Base-by-base conservation (phyloP, 2,113 vertebrate species). In the Pseudois nayaur region DNA sequence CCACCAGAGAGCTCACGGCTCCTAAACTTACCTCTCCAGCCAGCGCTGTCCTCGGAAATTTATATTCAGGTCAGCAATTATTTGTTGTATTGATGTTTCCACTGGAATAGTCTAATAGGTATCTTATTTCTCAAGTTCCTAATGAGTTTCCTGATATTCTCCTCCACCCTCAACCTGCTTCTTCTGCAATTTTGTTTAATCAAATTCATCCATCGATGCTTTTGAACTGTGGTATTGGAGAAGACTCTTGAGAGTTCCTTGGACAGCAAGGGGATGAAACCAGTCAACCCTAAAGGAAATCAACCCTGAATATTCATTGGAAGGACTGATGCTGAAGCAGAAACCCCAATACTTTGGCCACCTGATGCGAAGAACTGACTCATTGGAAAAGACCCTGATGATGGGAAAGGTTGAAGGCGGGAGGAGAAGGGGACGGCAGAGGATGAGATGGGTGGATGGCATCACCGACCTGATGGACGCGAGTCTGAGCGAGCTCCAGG, bases 1-100 rank as follows among this genome's bases (percentile, higher is more conserved):
- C n/a, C 50, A 3, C 33, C 3, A 1, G 0, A 1, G 7, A 23
- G 60, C 50, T 10, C 50, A 14, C 0, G 33, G 25, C 40, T 8
- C 55, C 36, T 14, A 6, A 19, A 1, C 2, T 1, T 6, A 15
- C 3, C 1, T 5, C 29, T 27, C 55, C 13, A 43, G 91, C 57
- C 45, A 16, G 11, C 0, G 2, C 19, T 8, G 15, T 3, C 36
- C 29, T 29, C 7, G 3, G 16, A 84, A 4, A 17, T 31, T 36
- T 54, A 1, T 1, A 2, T 14, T 31, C 62, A 60, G 3, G 8
- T 1, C 21, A 31, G 55, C 15, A 8, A 15, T 23, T 9, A 7
- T 2, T 36, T 55, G 12, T n/a, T 36, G 33, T 11, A 1, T 57
- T 14, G 5, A 71, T 10, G 1, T 29, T 29, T 4, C 21, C 16